Evolutionary conservation across 2,888 invertebrate species (phyloP).

Genomic region (Metopia argyrocephala): DNA sequence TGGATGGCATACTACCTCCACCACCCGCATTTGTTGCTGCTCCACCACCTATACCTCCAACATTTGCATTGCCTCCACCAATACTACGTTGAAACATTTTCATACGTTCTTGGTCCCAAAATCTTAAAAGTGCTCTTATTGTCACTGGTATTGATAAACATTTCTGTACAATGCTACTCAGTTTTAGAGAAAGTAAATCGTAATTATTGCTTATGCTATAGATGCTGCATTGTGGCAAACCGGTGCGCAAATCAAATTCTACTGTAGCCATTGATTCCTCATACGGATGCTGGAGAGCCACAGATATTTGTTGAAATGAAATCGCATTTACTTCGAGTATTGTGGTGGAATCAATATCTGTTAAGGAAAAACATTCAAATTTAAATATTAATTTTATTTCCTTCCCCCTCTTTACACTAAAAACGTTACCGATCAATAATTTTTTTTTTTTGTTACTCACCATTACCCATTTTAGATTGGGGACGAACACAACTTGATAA

Average conservation of each 20-base stretch:
- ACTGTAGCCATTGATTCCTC: slow-evolving; percentile 96
- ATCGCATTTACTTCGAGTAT: slow-evolving; percentile 95
- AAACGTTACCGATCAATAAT: too few species aligned
- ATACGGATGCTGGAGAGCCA: slow-evolving; percentile 94
- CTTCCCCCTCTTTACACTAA: too few species aligned
- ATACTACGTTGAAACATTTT: slow-evolving; percentile 78
- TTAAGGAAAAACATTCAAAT: slow-evolving; percentile 59
- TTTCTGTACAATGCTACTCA: slow-evolving; percentile 87
- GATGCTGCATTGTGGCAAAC: slow-evolving; percentile 88
- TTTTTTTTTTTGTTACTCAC: too few species aligned
- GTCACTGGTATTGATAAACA: slow-evolving; percentile 96
- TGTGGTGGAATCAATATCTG: slow-evolving; percentile 80
- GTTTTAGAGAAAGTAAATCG: slow-evolving; percentile 77
- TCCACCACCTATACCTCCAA: slow-evolving; percentile 41
- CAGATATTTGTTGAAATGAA: slow-evolving; percentile 92
- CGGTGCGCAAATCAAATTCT: slow-evolving; percentile 91
- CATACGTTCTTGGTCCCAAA: slow-evolving; percentile 88
- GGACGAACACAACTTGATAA: slow-evolving; percentile 92
- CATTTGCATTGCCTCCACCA: slow-evolving; percentile 40
- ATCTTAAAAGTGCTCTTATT: slow-evolving; percentile 90
- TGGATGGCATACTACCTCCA: slow-evolving; percentile 34
- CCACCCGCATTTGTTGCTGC: slow-evolving; percentile 48
- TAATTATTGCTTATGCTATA: slow-evolving; percentile 82
- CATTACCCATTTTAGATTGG: slow-evolving; percentile 84
- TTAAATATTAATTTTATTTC: too few species aligned